A percentile compares a stretch with the other conserved stretches of the same genome.
phyloP scores from a whole-genome alignment of 23 tunicate species.

The Halocynthia roretzi region DNA sequence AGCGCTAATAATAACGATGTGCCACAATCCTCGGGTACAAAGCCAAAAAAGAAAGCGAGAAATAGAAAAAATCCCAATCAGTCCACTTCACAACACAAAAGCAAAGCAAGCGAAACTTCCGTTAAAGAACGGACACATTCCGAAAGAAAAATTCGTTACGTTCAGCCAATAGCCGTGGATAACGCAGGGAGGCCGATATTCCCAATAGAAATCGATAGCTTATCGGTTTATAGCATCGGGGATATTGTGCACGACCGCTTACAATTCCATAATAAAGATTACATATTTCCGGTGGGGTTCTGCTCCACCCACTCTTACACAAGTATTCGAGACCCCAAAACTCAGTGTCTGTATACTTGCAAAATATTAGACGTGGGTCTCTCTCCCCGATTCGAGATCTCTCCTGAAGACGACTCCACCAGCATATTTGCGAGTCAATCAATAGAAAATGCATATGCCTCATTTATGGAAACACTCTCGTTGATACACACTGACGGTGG shows the following conservation, averaged over 20 bases:
- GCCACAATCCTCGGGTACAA: neutral
- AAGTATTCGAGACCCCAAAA: neutral
- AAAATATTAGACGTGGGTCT: slow-evolving; percentile 17
- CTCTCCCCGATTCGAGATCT: slow-evolving; percentile 21
- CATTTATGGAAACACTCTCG: neutral
- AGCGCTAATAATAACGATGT: neutral
- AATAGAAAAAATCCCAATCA: neutral
- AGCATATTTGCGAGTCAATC: slow-evolving; percentile 10
- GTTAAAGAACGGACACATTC: neutral
- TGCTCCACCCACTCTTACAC: slow-evolving; percentile 6
- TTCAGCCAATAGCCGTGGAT: slow-evolving; percentile 13
- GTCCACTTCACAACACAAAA: neutral
- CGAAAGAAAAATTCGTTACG: neutral
- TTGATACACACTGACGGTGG: neutral
- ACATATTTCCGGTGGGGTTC: slow-evolving; percentile 20
- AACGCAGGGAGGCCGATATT: slow-evolving; percentile 19
- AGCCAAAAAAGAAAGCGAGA: neutral
- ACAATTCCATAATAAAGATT: slow-evolving; percentile 13
- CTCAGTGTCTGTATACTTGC: slow-evolving; percentile 22
- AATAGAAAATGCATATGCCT: slow-evolving; percentile 5
- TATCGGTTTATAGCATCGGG: slow-evolving; percentile 21
- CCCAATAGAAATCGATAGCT: slow-evolving; percentile 16
- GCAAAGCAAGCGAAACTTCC: neutral
- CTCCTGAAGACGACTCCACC: slow-evolving; percentile 17
- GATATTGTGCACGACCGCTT: neutral